phyloP scores from a whole-genome alignment of 2,888 invertebrate genomes.

The Heterodera filipjevi region DNA sequence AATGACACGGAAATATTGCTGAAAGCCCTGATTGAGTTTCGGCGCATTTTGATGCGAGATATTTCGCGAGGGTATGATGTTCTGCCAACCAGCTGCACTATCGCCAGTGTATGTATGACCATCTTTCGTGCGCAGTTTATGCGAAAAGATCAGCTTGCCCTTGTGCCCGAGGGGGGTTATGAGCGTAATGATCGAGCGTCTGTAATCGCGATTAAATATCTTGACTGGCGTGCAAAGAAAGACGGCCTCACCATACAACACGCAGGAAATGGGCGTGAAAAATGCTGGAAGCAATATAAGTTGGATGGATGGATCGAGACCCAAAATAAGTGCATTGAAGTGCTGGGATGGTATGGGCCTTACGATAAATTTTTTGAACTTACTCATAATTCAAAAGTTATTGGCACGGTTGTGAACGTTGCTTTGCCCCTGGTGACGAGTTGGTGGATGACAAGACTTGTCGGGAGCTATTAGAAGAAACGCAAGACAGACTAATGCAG shows the following conservation, averaged over 20 bases:
- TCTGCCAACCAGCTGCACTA: not conserved
- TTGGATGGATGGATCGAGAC: slow-evolving; percentile 3
- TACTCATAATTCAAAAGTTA: too few relatives aligned
- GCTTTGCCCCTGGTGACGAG: not conserved
- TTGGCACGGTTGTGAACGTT: not conserved
- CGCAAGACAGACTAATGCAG: not conserved
- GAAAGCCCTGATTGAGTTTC: not conserved
- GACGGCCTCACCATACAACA: too few relatives aligned
- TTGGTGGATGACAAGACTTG: not conserved
- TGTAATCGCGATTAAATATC: too few relatives aligned
- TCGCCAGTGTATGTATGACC: too few relatives aligned
- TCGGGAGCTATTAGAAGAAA: not conserved
- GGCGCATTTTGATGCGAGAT: not conserved
- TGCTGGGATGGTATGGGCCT: not conserved
- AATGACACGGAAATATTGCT: slow-evolving; percentile 15
- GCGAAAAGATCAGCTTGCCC: too few relatives aligned
- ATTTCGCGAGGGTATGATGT: not conserved
- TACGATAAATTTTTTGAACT: not conserved
- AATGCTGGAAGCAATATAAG: not conserved
- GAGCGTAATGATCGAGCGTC: too few relatives aligned
- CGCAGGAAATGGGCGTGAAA: slow-evolving; percentile 21
- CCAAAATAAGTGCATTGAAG: not conserved
- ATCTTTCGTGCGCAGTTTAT: too few relatives aligned
- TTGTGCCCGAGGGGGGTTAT: too few relatives aligned
- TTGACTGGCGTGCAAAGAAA: too few relatives aligned